A percentile compares a stretch with the other conserved stretches of the same genome.
phyloP scores from a whole-genome alignment of 1,140 invertebrate genomes.

The Aleiodes sp. region DNA sequence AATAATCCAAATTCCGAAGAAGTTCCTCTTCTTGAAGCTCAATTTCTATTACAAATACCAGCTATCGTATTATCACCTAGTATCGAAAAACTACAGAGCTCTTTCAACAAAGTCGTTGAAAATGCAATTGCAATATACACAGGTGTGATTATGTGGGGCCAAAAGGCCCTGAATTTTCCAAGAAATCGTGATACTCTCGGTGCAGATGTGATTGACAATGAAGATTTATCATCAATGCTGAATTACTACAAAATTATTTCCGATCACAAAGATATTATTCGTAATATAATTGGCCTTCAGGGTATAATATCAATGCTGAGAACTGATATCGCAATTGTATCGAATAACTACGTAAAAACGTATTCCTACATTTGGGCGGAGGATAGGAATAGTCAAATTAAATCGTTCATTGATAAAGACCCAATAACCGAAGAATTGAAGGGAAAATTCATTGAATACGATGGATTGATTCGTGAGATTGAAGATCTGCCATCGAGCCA shows the following conservation, averaged over 20 bases:
- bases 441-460: conserved; percentile 77
- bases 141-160: conserved; percentile 77
- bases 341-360: conserved; percentile 18
- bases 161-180: conserved; percentile 46
- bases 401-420: conserved; percentile 75
- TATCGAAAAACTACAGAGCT: conserved; percentile 78
- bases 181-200: conserved; percentile 31
- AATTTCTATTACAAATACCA: conserved; percentile 73
- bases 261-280: conserved; percentile 83
- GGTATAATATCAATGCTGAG: conserved; percentile 74
- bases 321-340: conserved; percentile 65
- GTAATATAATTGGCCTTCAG: conserved; percentile 76
- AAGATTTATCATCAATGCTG: conserved; percentile 30
- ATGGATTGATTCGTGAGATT: conserved; percentile 73
- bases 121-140: conserved; percentile 73
- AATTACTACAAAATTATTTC: conserved; percentile 79
- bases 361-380: conserved; percentile 78
- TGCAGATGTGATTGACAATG: conserved; percentile 35
- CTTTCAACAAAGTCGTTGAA: conserved; percentile 74
- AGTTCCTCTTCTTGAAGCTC: conserved; percentile 69
- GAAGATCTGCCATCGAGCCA: conserved; percentile 70
- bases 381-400: conserved; percentile 73
- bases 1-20: conserved; percentile 57
- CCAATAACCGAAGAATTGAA: conserved; percentile 78
- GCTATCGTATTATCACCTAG: conserved; percentile 70